Conservation (phyloP, 92 coral and sea anemone species). For the Epizoanthus stellaris region DNA sequence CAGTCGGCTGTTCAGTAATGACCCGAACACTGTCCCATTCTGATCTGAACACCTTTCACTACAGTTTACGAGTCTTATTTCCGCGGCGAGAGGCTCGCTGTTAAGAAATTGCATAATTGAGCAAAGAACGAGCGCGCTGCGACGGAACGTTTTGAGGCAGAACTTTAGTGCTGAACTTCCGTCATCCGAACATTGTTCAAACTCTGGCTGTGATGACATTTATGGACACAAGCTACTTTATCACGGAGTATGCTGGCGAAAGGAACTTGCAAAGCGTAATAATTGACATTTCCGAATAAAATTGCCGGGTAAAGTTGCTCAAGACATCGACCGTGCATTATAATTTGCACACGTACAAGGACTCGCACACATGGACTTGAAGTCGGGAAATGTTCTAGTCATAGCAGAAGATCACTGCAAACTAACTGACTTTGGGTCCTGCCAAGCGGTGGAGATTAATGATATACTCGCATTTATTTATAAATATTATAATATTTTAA, state of each 20-base stretch:
- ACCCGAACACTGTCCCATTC: too few relatives aligned
- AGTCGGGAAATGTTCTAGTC: slow-evolving; percentile 93
- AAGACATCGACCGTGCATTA: slow-evolving; percentile 87
- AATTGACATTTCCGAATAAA: slow-evolving; percentile 74
- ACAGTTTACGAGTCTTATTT: slow-evolving; percentile 90
- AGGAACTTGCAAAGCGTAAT: slow-evolving; percentile 86
- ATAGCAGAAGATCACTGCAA: slow-evolving; percentile 86
- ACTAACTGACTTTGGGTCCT: slow-evolving; percentile 96
- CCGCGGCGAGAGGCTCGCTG: slow-evolving; percentile 88
- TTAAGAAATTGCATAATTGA: slow-evolving; percentile 91
- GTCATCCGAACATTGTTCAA: slow-evolving; percentile 94
- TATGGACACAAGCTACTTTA: slow-evolving; percentile 66
- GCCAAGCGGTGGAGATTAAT: slow-evolving; percentile 87
- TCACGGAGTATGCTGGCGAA: slow-evolving; percentile 96
- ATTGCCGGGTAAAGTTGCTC: slow-evolving; percentile 82
- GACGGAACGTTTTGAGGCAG: slow-evolving; percentile 94
- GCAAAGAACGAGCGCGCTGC: slow-evolving; percentile 93
- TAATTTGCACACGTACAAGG: slow-evolving; percentile 94
- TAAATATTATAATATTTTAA: too few relatives aligned
- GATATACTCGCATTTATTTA: slow-evolving; percentile 70
- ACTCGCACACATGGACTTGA: slow-evolving; percentile 92
- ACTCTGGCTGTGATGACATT: slow-evolving; percentile 45
- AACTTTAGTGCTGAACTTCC: slow-evolving; percentile 87
- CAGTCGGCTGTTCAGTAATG: too few relatives aligned
- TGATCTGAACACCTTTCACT: too few relatives aligned